These are phyloP conservation scores for Hormaphis cornu DNA, from an alignment of 1,140 invertebrate species.

Conservation along the genomic window DNA sequence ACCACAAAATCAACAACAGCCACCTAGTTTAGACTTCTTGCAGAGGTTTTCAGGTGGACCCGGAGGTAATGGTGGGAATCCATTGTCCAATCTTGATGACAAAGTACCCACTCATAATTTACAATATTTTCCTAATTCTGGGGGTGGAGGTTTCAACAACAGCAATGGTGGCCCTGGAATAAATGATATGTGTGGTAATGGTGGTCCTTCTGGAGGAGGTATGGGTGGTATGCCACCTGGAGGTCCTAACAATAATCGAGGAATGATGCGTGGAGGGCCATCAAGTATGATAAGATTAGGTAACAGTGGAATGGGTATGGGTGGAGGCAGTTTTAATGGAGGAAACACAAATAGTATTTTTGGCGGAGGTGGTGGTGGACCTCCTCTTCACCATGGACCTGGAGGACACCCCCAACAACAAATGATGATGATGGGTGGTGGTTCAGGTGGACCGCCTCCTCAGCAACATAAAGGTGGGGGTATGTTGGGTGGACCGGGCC, in stretches of 20 bases:
- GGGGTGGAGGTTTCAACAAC: slow-evolving; percentile 36
- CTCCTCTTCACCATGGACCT: slow-evolving; percentile 39
- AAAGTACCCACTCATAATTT: slow-evolving; percentile 62
- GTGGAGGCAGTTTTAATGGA: slow-evolving; percentile 35
- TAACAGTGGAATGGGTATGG: slow-evolving; percentile 35
- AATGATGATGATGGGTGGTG: slow-evolving; percentile 41
- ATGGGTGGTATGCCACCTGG: slow-evolving; percentile 40
- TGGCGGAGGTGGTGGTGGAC: slow-evolving; percentile 39
- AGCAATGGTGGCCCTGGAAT: slow-evolving; percentile 30
- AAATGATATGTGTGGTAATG: slow-evolving; percentile 26
- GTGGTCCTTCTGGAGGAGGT: slow-evolving; percentile 41
- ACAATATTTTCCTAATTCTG: slow-evolving; percentile 59
- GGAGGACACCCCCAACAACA: slow-evolving; percentile 43
- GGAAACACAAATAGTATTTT: slow-evolving; percentile 42
- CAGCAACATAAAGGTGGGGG: slow-evolving; percentile 42
- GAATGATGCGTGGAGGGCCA: slow-evolving; percentile 34
- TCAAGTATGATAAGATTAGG: slow-evolving; percentile 36
- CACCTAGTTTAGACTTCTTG: slow-evolving; percentile 77
- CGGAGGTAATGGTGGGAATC: slow-evolving; percentile 37
- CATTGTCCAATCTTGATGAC: slow-evolving; percentile 58
- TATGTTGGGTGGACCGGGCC: slow-evolving; percentile 44
- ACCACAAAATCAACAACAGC: slow-evolving; percentile 2
- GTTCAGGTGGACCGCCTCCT: slow-evolving; percentile 41
- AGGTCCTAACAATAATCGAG: slow-evolving; percentile 40
- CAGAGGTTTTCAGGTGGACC: slow-evolving; percentile 66